A percentile compares a stretch with the other conserved stretches of the same genome.
These are phyloP conservation scores for Scotopteryx bipunctaria DNA, from an alignment of 2,888 invertebrate species.

Conservation along the genomic window DNA sequence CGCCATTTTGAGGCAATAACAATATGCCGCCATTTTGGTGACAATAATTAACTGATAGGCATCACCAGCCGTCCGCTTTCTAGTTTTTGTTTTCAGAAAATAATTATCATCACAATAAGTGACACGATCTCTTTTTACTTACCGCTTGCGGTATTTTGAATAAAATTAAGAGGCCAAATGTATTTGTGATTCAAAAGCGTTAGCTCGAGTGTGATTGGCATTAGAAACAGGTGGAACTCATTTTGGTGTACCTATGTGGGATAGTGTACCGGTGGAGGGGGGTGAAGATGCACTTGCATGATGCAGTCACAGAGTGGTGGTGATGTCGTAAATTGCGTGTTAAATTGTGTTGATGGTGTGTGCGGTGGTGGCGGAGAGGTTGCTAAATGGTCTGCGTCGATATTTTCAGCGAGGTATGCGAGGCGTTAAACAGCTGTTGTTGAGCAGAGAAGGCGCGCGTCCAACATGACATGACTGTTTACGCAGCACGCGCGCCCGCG, in stretches of 20 bases:
- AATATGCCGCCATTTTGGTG: constrained; percentile 79
- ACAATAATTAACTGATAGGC: constrained; percentile 82
- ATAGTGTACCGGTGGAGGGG: constrained; percentile 38
- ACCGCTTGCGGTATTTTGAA: constrained; percentile 81
- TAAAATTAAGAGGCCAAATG: constrained; percentile 72
- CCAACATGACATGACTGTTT: constrained; percentile 43
- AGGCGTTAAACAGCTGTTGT: constrained; percentile 69
- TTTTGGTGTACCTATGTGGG: constrained; percentile 52
- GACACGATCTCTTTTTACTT: constrained; percentile 77
- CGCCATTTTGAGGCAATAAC: constrained; percentile 75
- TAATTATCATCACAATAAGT: constrained; percentile 82
- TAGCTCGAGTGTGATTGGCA: constrained; percentile 60
- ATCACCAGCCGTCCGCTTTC: constrained; percentile 76
- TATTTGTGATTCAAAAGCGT: constrained; percentile 65
- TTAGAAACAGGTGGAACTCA: constrained; percentile 64
- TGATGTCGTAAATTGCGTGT: constrained; percentile 39
- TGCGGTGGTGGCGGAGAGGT: constrained; percentile 38
- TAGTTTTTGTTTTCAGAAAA: constrained; percentile 81
- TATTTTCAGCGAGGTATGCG: constrained; percentile 63
- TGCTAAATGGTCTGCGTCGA: constrained; percentile 55
- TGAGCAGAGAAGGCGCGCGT: constrained; percentile 41
- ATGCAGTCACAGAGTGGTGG: constrained; percentile 18
- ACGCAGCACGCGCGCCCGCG: constrained; percentile 42
- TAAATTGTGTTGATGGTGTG: constrained; percentile 44
- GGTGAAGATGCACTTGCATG: constrained; percentile 37